phyloP scores from a whole-genome alignment of 2,113 vertebrate genomes.

The Cephalophus harveyi region DNA sequence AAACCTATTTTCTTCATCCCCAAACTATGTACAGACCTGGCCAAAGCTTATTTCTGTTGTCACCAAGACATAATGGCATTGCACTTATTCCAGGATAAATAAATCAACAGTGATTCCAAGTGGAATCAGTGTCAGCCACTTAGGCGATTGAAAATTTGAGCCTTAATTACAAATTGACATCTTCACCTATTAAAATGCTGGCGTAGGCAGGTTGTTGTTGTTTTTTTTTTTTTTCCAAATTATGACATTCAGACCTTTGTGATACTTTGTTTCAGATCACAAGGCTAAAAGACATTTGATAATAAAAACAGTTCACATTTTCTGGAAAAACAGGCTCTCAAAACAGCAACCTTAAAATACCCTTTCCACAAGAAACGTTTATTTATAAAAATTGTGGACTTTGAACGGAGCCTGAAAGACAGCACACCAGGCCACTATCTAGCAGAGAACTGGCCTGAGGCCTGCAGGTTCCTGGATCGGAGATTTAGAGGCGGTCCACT shows the following conservation, averaged over 20 bases:
- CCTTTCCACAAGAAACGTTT: background rate
- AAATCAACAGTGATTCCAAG: conserved; percentile 29
- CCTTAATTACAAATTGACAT: conserved; percentile 1
- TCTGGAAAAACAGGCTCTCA: conserved; percentile 36
- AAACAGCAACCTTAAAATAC: background rate
- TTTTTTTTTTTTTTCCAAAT: background rate
- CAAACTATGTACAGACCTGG: conserved; percentile 63
- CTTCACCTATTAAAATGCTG: conserved; percentile 40
- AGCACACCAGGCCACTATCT: background rate
- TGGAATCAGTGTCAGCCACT: conserved; percentile 45
- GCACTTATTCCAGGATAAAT: conserved; percentile 45
- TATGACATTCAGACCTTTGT: conserved; percentile 5
- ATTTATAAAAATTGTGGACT: background rate
- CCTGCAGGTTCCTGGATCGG: background rate
- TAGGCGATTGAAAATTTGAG: background rate
- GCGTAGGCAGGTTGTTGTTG: background rate
- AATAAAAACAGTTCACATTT: conserved; percentile 54
- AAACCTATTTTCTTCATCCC: conserved; percentile 65
- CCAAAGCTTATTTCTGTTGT: conserved; percentile 68
- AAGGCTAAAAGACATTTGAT: conserved; percentile 58
- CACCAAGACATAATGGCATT: conserved; percentile 46
- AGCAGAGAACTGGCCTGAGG: background rate
- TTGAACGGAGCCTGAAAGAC: background rate
- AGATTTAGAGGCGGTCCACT: background rate
- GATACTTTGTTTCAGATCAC: conserved; percentile 61